phyloP scores from a whole-genome alignment of 1,140 invertebrate genomes.

The Hyles vespertilio region DNA sequence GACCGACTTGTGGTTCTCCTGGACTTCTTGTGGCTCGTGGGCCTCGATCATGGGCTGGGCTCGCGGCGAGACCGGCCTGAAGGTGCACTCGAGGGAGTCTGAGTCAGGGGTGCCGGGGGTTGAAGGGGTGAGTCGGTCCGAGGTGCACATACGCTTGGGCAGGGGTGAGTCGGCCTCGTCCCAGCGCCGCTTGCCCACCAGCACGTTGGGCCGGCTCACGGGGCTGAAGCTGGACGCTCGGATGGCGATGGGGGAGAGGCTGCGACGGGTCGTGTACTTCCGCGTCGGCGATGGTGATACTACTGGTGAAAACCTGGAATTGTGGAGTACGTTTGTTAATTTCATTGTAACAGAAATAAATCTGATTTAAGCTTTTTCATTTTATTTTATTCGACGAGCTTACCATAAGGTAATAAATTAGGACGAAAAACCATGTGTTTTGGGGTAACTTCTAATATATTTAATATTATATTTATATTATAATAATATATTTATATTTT shows the following conservation, averaged over 20 bases:
- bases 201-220: conserved; percentile 85
- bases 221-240: conserved; percentile 83
- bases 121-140: conserved; percentile 48
- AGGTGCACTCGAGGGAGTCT: conserved; percentile 57
- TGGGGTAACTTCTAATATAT: too few relatives aligned
- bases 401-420: too few relatives aligned
- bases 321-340: not conserved
- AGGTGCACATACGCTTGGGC: conserved; percentile 55
- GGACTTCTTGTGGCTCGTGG: conserved; percentile 21
- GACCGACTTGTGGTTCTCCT: conserved; percentile 39
- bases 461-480: too few relatives aligned
- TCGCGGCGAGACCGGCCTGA: conserved; percentile 57
- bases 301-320: conserved; percentile 70
- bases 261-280: conserved; percentile 87
- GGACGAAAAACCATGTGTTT: too few relatives aligned
- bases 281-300: conserved; percentile 89
- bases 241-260: conserved; percentile 89
- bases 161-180: conserved; percentile 80
- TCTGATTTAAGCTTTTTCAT: too few relatives aligned
- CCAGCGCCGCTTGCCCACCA: conserved; percentile 86
- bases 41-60: conserved; percentile 43
- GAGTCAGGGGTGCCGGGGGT: conserved; percentile 61
- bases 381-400: too few relatives aligned
- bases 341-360: not conserved
- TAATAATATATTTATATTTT: too few relatives aligned